phyloP scores from a whole-genome alignment of 2,888 invertebrate species.

The Catocala nupta region DNA sequence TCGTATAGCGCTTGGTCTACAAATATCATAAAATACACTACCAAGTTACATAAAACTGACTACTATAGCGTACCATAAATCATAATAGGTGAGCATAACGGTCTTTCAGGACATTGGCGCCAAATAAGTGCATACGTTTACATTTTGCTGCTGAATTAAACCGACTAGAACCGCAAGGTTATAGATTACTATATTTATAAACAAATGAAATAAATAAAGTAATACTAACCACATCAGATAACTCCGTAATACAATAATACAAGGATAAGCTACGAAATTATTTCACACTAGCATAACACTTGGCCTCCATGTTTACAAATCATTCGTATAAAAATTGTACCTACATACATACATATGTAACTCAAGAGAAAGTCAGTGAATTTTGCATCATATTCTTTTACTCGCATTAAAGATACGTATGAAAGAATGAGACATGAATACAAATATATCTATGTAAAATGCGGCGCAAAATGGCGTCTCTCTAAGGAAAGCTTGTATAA shows the following conservation, averaged over 20 bases:
- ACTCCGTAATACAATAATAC: conserved; percentile 49
- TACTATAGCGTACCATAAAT: conserved; percentile 39
- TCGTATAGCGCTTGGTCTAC: conserved; percentile 41
- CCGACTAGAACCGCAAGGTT: conserved; percentile 36
- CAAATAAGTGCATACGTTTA: conserved; percentile 86
- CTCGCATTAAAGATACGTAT: conserved; percentile 49
- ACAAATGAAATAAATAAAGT: conserved; percentile 26
- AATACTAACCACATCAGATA: conserved; percentile 65
- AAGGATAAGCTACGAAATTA: conserved; percentile 59
- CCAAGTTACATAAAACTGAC: conserved; percentile 39
- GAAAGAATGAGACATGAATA: conserved; percentile 69
- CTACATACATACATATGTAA: conserved; percentile 53
- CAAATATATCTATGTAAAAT: conserved; percentile 64
- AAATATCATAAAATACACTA: conserved; percentile 41
- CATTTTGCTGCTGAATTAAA: conserved; percentile 55
- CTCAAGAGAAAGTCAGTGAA: conserved; percentile 78
- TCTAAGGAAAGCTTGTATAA: conserved; percentile 26
- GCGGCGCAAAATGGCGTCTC: conserved; percentile 83
- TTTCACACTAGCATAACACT: conserved; percentile 73
- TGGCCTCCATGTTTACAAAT: conserved; percentile 87
- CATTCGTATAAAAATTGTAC: conserved; percentile 76
- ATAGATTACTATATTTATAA: conserved; percentile 27
- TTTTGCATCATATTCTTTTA: conserved; percentile 70
- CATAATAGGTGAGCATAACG: conserved; percentile 70
- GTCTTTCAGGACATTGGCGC: conserved; percentile 84